Percentiles rank a stretch among this genome's conserved stretches.
Conservation (phyloP, 1,140 invertebrate genomes). For the Ditylenchus dipsaci region DNA sequence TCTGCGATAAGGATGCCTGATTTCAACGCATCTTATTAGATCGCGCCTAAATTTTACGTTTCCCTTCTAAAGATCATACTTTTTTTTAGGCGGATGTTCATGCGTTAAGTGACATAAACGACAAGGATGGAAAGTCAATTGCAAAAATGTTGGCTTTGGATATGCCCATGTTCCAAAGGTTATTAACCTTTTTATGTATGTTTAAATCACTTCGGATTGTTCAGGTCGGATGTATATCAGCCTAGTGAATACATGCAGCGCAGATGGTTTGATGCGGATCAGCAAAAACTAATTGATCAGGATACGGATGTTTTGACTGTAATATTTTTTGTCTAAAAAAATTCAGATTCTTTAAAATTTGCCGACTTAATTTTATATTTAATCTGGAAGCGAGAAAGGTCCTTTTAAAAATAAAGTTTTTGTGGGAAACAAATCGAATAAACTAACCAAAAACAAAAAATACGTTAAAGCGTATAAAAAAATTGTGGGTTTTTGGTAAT, state of each 20-base stretch:
- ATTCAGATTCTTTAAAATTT: background rate
- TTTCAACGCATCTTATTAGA: too few species aligned
- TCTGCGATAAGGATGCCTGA: too few species aligned
- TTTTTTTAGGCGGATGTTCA: slow-evolving; percentile 18
- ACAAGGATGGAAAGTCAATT: slow-evolving; percentile 12
- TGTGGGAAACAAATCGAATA: too few species aligned
- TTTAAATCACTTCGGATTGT: background rate
- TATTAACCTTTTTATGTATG: background rate
- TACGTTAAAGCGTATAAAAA: too few species aligned
- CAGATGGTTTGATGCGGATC: slow-evolving; percentile 9
- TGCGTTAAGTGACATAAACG: slow-evolving; percentile 1
- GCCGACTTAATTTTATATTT: too few species aligned
- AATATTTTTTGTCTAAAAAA: background rate
- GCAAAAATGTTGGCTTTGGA: slow-evolving; percentile 2
- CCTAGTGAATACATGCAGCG: slow-evolving; percentile 3
- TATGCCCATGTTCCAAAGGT: background rate
- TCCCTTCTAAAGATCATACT: background rate
- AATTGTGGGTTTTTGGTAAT: too few species aligned
- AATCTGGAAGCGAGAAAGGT: too few species aligned
- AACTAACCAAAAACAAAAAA: too few species aligned
- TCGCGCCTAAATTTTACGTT: too few species aligned
- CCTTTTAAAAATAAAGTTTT: too few species aligned
- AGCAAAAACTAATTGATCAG: background rate
- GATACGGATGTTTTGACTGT: background rate
- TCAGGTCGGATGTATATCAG: too few species aligned